Base-by-base conservation (phyloP, 2,888 invertebrate genomes). In the Pedicia rivosa region DNA sequence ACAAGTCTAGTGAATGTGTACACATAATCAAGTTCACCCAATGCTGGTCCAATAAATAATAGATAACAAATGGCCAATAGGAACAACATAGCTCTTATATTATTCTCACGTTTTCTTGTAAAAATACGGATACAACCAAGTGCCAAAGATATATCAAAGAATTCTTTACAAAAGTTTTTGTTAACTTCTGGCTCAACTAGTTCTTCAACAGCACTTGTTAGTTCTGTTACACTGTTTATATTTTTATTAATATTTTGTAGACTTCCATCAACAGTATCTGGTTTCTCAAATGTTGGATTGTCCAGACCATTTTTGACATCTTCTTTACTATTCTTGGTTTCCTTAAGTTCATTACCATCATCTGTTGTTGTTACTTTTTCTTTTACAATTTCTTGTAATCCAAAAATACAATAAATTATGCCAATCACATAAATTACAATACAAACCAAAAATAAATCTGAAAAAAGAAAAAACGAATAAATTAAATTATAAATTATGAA, bases 71-170 rank as follows among this genome's bases (percentile, higher is more conserved):
- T 30, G 9, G 59, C 48, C 10, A 58, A 37, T 3, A 59, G 40
- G 4, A 53, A 47, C 15, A 61, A 37, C 14, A 55, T 37, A 32
- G 54, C 39, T 20, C 58, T 48, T 3, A 56, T 55, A 31, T 53
- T 52, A 31, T 57, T 53, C 16, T 50, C 42, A 3, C 61, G 51
- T 37, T 57, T 54, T 4, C 52, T 43, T 6, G 55, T 17, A 0
- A 59, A 56, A 35, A 61, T 56, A 10, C 50, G 47, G 2, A 59
- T 38, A 42, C 57, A 56, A 22, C 55, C 57, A 34, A 55, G 40
- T 10, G 55, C 56, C 20, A 60, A 45, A 2, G 54, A 52, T 2
- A 55, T 57, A 50, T 61, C 59, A 16, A 61, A 61, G 24, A 61
- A 59, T 35, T 57, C 55, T 1, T 44, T 41, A 0, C 53, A 30